Conservation (phyloP, 2,797 vertebrate genomes). For the Sebastes kiyomatsui region DNA sequence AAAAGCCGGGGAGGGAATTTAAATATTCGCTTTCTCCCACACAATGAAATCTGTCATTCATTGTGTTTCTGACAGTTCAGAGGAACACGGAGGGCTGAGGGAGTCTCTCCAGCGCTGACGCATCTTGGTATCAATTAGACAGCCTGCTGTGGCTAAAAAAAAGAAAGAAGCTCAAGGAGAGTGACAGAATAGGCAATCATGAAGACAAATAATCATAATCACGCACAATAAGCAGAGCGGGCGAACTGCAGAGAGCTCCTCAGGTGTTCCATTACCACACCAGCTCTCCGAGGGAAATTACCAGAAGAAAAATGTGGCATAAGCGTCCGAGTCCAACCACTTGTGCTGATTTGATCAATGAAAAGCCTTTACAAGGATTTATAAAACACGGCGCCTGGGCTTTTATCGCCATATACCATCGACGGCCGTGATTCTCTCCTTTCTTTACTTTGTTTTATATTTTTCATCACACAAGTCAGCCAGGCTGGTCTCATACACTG, state of each 20-base stretch:
- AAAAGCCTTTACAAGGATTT: not conserved
- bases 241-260: not conserved
- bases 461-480: not conserved
- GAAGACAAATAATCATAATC: slow-evolving; percentile 6
- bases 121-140: not conserved
- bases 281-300: not conserved
- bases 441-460: not conserved
- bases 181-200: not conserved
- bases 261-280: not conserved
- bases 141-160: not conserved
- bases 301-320: not conserved
- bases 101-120: not conserved
- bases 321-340: not conserved
- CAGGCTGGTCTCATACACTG: too few relatives aligned
- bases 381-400: too few relatives aligned
- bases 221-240: not conserved
- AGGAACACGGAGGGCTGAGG: not conserved
- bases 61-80: not conserved
- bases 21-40: not conserved
- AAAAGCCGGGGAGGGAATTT: not conserved
- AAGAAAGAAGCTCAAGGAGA: not conserved
- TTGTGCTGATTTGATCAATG: not conserved
- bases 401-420: too few relatives aligned
- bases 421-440: not conserved
- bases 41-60: not conserved